Conservation (phyloP, 1,140 invertebrate genomes). For the Macrocentrus cingulum region DNA sequence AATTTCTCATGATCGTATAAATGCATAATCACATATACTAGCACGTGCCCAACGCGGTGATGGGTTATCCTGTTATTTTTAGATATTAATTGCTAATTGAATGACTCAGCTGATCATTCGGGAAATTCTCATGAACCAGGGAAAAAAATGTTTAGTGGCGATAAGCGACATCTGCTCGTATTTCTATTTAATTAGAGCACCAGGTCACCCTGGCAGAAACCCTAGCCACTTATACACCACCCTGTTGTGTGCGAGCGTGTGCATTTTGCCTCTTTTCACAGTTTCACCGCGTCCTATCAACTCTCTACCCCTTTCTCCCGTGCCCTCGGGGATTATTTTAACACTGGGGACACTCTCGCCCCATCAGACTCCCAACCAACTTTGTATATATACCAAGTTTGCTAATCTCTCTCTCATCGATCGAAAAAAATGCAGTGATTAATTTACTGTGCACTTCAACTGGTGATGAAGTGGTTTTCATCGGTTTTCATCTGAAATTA, state of each 20-base stretch:
- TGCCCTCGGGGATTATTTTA: neutral
- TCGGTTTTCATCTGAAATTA: no score
- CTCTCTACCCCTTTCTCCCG: neutral
- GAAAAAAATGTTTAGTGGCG: neutral
- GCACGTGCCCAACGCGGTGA: neutral
- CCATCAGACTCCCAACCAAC: no score
- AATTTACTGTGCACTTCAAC: conserved; percentile 7
- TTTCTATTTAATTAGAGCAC: conserved; percentile 14
- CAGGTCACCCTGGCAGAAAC: conserved; percentile 2
- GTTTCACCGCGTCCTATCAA: neutral
- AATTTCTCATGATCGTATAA: no score
- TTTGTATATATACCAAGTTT: neutral
- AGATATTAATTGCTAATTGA: conserved; percentile 32
- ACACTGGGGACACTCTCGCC: no score
- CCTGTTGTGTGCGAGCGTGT: neutral
- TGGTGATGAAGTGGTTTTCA: no score
- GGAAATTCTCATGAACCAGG: neutral
- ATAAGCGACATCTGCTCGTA: conserved; percentile 17
- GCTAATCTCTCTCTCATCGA: conserved; percentile 22
- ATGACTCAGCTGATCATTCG: neutral
- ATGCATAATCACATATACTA: neutral
- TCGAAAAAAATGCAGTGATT: conserved; percentile 12
- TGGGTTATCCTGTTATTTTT: conserved; percentile 13
- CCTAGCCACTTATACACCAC: neutral
- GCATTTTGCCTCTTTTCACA: neutral